phyloP scores from a whole-genome alignment of 2,888 invertebrate genomes.

The Aspidiotus destructor region DNA sequence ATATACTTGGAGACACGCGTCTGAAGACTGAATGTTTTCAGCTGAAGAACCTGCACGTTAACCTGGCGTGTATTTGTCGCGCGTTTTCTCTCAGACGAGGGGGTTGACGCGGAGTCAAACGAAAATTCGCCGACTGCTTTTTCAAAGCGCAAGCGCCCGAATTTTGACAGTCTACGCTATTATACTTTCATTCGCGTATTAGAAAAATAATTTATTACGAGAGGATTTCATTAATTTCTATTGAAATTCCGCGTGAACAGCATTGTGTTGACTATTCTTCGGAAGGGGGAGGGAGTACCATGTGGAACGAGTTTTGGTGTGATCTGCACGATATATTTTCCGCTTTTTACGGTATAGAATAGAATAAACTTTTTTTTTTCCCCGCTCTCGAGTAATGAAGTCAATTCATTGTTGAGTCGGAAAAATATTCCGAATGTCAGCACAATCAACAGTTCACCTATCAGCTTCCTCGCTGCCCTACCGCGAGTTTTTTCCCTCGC shows the following conservation, averaged over 20 bases:
- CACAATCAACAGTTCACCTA: no score
- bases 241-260: neutral
- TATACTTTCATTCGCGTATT: neutral
- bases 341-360: no score
- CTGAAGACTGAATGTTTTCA: neutral
- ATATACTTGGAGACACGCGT: neutral
- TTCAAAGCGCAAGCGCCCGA: neutral
- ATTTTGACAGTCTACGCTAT: neutral
- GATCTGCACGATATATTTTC: no score
- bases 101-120: neutral
- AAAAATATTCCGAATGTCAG: no score
- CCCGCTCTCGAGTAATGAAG: no score
- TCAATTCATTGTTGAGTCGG: no score
- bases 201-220: constrained; percentile 1
- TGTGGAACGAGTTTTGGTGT: no score
- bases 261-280: no score
- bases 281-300: no score
- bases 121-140: constrained; percentile 2
- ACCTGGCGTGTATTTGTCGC: constrained; percentile 4
- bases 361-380: no score
- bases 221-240: neutral
- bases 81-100: neutral
- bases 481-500: no score
- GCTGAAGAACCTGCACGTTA: neutral
- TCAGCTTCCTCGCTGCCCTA: no score